Evolutionary conservation across 2,888 invertebrate species (phyloP).

Genomic region (Tinea pellionella): DNA sequence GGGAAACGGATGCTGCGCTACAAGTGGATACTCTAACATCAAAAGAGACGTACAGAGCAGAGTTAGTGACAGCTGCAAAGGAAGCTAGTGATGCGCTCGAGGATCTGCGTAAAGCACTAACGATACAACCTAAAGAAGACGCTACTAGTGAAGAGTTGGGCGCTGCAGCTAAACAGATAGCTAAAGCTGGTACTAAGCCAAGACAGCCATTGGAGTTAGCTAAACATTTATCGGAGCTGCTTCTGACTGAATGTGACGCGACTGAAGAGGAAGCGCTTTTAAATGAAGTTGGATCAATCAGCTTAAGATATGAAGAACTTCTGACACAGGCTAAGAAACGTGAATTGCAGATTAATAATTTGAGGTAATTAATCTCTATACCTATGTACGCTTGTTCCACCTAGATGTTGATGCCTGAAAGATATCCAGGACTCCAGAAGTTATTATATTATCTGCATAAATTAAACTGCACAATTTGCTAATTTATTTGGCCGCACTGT

Average conservation of each 20-base stretch:
- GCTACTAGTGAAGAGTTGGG: conserved; percentile 72
- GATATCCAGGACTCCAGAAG: too few species aligned
- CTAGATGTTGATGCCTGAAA: too few species aligned
- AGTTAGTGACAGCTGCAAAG: conserved; percentile 77
- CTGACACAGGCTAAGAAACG: conserved; percentile 77
- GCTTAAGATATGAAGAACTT: conserved; percentile 75
- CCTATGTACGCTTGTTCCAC: too few species aligned
- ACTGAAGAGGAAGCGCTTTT: conserved; percentile 74
- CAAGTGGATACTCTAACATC: conserved; percentile 89
- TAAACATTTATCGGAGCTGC: conserved; percentile 79
- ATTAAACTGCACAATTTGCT: too few species aligned
- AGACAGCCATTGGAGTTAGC: conserved; percentile 85
- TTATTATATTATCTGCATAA: too few species aligned
- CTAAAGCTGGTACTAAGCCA: conserved; percentile 81
- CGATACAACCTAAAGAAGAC: conserved; percentile 42
- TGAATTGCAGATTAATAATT: conserved; percentile 80
- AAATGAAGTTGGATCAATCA: conserved; percentile 73
- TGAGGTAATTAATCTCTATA: conserved; percentile 73
- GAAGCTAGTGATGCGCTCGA: conserved; percentile 78
- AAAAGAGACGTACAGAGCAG: conserved; percentile 84
- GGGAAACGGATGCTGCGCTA: conserved; percentile 81
- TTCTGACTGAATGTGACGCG: conserved; percentile 80
- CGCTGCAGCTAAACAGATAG: conserved; percentile 76
- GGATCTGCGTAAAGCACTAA: conserved; percentile 70
- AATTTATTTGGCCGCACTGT: too few species aligned